These are phyloP conservation scores for Drosophila pseudotakahashii DNA, from an alignment of 2,888 invertebrate species.

Conservation along the genomic window DNA sequence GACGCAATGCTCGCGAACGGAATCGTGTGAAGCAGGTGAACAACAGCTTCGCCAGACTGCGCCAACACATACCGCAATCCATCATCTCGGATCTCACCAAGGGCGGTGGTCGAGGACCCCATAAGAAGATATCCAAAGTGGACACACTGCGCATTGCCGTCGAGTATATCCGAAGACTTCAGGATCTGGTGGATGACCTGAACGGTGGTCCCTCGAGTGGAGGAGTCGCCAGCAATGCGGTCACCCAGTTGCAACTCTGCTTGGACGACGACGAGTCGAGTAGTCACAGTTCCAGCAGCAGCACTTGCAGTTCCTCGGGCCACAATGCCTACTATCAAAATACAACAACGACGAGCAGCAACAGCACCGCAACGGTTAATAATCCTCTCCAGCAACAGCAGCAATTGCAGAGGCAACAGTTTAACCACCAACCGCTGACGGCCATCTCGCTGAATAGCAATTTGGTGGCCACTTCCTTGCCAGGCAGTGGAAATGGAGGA, in stretches of 20 bases:
- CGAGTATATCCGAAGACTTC: slow-evolving; percentile 93
- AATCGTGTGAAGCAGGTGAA: slow-evolving; percentile 98
- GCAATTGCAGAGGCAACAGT: slow-evolving; percentile 65
- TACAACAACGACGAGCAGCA: background rate
- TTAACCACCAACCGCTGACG: slow-evolving; percentile 69
- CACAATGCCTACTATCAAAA: slow-evolving; percentile 47
- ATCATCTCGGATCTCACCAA: slow-evolving; percentile 89
- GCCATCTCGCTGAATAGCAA: slow-evolving; percentile 71
- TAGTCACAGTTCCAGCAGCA: slow-evolving; percentile 56
- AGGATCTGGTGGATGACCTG: slow-evolving; percentile 87
- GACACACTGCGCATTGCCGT: slow-evolving; percentile 95
- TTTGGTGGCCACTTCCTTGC: slow-evolving; percentile 6
- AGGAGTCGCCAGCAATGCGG: slow-evolving; percentile 48
- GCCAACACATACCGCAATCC: slow-evolving; percentile 94
- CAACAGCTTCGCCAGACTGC: slow-evolving; percentile 95
- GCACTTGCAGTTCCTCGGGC: slow-evolving; percentile 28
- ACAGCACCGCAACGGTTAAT: background rate
- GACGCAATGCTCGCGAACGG: slow-evolving; percentile 96
- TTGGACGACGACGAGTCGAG: slow-evolving; percentile 56
- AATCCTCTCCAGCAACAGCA: slow-evolving; percentile 65
- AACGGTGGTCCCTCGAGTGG: slow-evolving; percentile 54
- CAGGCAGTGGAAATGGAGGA: background rate
- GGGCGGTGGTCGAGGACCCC: slow-evolving; percentile 89
- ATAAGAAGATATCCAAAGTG: slow-evolving; percentile 94
- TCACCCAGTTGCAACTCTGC: slow-evolving; percentile 56